Conservation (phyloP, 1,140 invertebrate genomes). For the Helicoverpa armigera region DNA sequence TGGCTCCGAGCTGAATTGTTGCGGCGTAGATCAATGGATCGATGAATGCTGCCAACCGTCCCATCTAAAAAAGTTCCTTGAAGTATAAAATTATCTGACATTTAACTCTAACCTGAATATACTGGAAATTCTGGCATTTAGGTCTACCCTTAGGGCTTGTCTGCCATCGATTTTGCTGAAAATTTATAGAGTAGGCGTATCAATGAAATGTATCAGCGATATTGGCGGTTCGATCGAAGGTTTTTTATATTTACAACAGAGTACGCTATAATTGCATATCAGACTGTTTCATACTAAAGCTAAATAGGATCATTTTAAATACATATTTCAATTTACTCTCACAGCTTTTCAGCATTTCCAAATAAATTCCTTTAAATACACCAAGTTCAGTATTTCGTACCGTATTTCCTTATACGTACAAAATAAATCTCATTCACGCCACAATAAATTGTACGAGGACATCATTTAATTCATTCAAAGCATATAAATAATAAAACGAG, state of each 20-base stretch:
- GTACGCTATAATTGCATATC: no score
- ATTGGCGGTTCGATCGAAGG: no score
- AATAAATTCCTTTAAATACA: not conserved
- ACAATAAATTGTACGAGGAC: constrained; percentile 26
- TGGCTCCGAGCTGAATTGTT: constrained; percentile 5
- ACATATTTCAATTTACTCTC: not conserved
- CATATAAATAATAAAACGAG: constrained; percentile 17
- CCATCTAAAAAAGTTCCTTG: not conserved
- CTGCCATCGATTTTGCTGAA: not conserved
- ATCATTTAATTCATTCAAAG: constrained; percentile 25
- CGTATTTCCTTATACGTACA: constrained; percentile 25
- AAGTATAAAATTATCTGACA: constrained; percentile 25
- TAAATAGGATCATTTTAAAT: no score
- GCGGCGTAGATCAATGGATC: constrained; percentile 26
- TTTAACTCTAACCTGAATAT: constrained; percentile 17
- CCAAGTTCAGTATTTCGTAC: not conserved
- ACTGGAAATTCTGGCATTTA: constrained; percentile 3
- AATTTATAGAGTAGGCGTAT: not conserved
- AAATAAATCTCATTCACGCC: constrained; percentile 34
- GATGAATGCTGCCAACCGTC: constrained; percentile 9
- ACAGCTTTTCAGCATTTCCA: not conserved
- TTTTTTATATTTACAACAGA: no score
- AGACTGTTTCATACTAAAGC: no score
- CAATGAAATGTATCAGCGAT: not conserved
- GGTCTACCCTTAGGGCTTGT: not conserved